Evolutionary conservation across 2,797 vertebrate species (phyloP).

Genomic region (Psittacula derbiana): DNA sequence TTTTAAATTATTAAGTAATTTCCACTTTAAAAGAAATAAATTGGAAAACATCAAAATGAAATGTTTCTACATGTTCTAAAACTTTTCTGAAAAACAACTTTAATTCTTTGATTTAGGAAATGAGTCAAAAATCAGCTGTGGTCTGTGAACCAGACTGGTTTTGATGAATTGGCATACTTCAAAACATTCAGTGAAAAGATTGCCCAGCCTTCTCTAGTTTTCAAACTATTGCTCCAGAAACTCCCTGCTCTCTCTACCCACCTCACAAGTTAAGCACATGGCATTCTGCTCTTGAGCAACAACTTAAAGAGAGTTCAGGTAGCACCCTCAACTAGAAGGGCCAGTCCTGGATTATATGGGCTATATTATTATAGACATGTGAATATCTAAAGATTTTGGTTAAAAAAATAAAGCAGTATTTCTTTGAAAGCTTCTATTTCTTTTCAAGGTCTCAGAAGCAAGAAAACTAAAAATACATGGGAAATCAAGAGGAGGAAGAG

Average conservation of each 20-base stretch:
- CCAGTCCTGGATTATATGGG: background rate
- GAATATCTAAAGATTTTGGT: background rate
- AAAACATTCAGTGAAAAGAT: background rate
- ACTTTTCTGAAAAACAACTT: background rate
- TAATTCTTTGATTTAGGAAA: background rate
- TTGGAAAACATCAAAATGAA: background rate
- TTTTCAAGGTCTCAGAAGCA: background rate
- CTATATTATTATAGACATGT: background rate
- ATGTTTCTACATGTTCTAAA: background rate
- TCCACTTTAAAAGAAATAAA: conserved; percentile 1
- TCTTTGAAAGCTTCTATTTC: background rate
- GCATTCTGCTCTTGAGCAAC: background rate
- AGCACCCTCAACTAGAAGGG: background rate
- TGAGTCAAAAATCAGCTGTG: background rate
- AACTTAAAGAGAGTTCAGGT: background rate
- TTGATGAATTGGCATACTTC: background rate
- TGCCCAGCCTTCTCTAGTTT: background rate
- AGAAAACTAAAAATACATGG: background rate
- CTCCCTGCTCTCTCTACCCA: background rate
- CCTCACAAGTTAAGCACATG: background rate
- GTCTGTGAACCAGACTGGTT: background rate
- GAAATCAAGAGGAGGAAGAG: background rate
- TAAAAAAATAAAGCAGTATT: background rate
- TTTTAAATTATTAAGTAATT: conserved; percentile 32
- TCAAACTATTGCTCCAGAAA: background rate